Base-by-base conservation (phyloP, 2,797 vertebrate genomes). In the Rhinoraja longicauda region DNA sequence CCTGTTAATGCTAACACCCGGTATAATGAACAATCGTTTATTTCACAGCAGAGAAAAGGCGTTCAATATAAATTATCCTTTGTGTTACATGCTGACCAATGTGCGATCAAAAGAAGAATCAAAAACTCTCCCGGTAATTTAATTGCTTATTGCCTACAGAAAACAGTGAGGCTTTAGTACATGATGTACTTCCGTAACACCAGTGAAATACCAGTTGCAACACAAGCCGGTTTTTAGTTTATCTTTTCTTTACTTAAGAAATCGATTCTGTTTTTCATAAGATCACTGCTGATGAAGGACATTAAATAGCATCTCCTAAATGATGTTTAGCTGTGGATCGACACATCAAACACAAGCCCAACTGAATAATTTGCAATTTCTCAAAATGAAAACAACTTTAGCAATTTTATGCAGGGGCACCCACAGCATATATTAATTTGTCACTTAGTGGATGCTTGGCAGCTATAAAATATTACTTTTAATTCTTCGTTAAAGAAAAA, bases 111-210 rank as follows among this genome's bases (percentile, higher is more conserved):
- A 88, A 8, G 64, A 64, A 64, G 82, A 62, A 64, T 1, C 13
- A 32, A 88, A 86, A 77, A n/a, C n/a, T 67, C 84, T 21, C 84
- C 36, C 88, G 59, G n/a, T 64, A 67, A 67, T 67, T 36, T 88
- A 84, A 88, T 36, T 88, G 84, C 59, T 32, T 64, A 32, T 88
- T 17, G 17, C 84, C 84, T 36, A 19, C n/a, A 21, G 84, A 88
- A 67, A 88, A 88, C 84, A 36, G 84, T 67, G 84, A 67, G n/a
- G 9, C 62, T 67, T 88, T 88, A 88, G 64, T 67, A 88, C 0
- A 19, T 62, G 57, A 1, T 57, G 57, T 5, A 86, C 29, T 1
- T 86, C 82, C 29, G n/a, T 57, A 62, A 70, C 62, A 91, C 36
- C 67, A 39, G 72, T 19, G 39, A 64, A 32, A 91, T 39, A 15